Conservation (phyloP, 2,888 invertebrate genomes). For the Emesis castigata region DNA sequence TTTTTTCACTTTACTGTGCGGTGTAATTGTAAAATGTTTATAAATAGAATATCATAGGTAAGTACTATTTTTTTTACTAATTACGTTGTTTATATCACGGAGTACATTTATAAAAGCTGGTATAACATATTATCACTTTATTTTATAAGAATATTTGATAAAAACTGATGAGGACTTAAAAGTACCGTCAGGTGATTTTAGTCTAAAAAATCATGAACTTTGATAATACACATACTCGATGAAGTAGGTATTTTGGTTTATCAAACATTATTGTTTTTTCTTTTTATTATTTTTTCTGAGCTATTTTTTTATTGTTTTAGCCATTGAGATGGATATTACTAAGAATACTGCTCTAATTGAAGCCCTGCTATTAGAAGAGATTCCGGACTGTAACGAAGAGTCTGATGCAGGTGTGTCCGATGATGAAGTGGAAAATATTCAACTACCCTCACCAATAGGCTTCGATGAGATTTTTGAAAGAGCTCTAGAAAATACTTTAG, state of each 20-base stretch:
- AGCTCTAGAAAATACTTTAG: slow-evolving; percentile 53
- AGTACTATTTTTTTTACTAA: slow-evolving; percentile 24
- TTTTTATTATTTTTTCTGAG: slow-evolving; percentile 4
- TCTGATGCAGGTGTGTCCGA: slow-evolving; percentile 63
- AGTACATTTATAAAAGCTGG: slow-evolving; percentile 37
- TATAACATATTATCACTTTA: slow-evolving; percentile 42
- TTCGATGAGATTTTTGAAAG: slow-evolving; percentile 63
- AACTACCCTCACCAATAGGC: slow-evolving; percentile 59
- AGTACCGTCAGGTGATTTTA: slow-evolving; percentile 41
- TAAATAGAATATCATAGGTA: too few relatives aligned
- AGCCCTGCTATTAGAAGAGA: slow-evolving; percentile 62
- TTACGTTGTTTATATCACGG: slow-evolving; percentile 37
- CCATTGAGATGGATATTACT: slow-evolving; percentile 50
- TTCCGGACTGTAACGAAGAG: slow-evolving; percentile 59
- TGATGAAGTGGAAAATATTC: slow-evolving; percentile 62
- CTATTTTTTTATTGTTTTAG: slow-evolving; percentile 45
- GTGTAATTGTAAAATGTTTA: too few relatives aligned
- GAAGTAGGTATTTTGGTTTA: slow-evolving; percentile 42
- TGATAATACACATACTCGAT: slow-evolving; percentile 25
- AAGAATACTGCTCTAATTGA: slow-evolving; percentile 61
- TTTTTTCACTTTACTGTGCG: too few relatives aligned
- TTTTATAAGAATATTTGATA: slow-evolving; percentile 48
- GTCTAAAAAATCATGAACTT: slow-evolving; percentile 26
- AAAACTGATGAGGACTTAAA: slow-evolving; percentile 41
- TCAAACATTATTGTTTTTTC: slow-evolving; percentile 38